Evolutionary conservation across 2,113 vertebrate genomes (phyloP), one percentile per base, ranked within the genome.

Genomic region (Dromaius novaehollandiae): DNA sequence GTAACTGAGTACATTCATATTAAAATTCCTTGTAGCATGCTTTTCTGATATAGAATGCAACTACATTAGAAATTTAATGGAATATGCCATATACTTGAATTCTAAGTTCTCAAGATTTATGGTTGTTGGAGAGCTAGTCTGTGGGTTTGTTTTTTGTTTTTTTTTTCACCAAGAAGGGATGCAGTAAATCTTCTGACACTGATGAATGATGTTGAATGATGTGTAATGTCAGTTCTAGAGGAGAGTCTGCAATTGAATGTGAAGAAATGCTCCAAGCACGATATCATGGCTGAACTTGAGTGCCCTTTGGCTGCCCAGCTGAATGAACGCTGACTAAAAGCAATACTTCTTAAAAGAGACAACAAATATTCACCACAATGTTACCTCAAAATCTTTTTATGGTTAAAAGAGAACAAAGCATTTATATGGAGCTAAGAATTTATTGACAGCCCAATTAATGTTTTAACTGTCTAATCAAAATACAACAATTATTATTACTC

Each of bases 361-460:
- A 51, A 17, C 24, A 28, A 42, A 53, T 36, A 30, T 21, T 88
- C 66, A 44, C 25, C 14, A 12, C 6, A 56, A 70, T 46, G 7
- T 42, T 69, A 70, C 20, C 2, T 80, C 28, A 40, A 70, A 86
- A 66, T 73, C 30, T 36, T 1, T 58, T 58, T 38, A 4, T 18
- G 5, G 1, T 7, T 46, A 25, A 20, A 75, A 88, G 66, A 74
- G 4, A 51, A 14, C 3, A 42, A 2, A 4, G 1, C 0, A 10
- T 26, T 85, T 88, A 8, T 20, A 63, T 8, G 2, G 20, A 88
- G 6, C 9, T 53, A 30, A 50, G 13, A 82, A 36, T 60, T 79
- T 68, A 65, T 13, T 79, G 42, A 44, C 17, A 85, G 2, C 1
- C 0, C 9, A 75, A 64, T 11, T 85, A 63, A 70, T 65, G 28